phyloP scores from a whole-genome alignment of 2,888 invertebrate species.

The Branchipolynoe longqiensis region DNA sequence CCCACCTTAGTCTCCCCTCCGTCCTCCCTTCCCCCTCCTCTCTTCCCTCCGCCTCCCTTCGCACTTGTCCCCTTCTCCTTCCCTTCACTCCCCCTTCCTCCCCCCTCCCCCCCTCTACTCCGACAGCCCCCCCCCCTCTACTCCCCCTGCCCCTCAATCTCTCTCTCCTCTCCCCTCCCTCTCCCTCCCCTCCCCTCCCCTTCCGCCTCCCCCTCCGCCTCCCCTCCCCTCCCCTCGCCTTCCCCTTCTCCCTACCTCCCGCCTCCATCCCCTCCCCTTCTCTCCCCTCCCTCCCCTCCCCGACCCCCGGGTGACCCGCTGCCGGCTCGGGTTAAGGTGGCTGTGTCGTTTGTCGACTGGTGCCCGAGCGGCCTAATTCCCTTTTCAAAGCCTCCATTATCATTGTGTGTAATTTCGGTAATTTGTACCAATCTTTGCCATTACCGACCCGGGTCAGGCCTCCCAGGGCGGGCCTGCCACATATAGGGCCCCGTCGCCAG shows the following conservation, averaged over 20 bases:
- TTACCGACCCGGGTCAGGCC: conserved; percentile 9
- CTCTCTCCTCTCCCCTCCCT: too few species aligned
- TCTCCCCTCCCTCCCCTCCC: background rate
- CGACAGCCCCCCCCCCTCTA: too few species aligned
- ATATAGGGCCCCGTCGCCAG: too few species aligned
- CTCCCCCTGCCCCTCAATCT: too few species aligned
- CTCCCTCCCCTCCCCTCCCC: too few species aligned
- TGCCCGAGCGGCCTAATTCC: conserved; percentile 22
- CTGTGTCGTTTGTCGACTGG: background rate
- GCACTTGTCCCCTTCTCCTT: too few species aligned
- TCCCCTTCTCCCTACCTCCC: background rate
- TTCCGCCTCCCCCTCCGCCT: background rate
- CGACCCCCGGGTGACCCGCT: background rate
- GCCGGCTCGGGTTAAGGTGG: conserved; percentile 17
- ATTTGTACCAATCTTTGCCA: conserved; percentile 32
- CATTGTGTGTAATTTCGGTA: conserved; percentile 27
- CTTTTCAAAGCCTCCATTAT: background rate
- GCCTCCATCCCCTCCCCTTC: background rate
- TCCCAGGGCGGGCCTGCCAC: too few species aligned
- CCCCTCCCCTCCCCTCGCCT: background rate
- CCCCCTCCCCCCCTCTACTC: too few species aligned
- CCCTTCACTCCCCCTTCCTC: too few species aligned
- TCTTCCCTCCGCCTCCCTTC: too few species aligned
- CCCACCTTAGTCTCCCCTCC: too few species aligned
- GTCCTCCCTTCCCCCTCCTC: too few species aligned